phyloP scores from a whole-genome alignment of 2,113 vertebrate species.

The Gorsachius goisagi region DNA sequence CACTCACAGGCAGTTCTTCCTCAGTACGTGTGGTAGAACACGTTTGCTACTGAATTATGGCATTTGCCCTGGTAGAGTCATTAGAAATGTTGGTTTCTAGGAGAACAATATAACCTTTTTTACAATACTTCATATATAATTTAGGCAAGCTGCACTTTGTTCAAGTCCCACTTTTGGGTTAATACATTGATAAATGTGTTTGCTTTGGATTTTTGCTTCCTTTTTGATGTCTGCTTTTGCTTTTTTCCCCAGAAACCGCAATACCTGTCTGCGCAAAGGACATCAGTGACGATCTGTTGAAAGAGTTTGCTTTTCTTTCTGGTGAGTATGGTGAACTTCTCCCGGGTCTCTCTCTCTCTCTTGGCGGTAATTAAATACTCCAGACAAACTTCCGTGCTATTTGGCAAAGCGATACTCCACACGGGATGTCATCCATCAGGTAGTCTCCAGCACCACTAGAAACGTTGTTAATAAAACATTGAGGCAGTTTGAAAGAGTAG shows the following conservation, averaged over 20 bases:
- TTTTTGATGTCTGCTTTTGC: not conserved
- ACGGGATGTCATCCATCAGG: not conserved
- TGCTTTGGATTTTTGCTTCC: not conserved
- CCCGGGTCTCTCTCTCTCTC: not conserved
- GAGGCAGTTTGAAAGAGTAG: not conserved
- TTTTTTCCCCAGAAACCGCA: slow-evolving; percentile 73
- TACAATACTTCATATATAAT: not conserved
- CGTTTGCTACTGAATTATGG: not conserved
- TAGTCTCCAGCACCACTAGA: not conserved
- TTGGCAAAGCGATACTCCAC: slow-evolving; percentile 26
- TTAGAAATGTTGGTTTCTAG: not conserved
- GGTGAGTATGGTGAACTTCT: slow-evolving; percentile 74
- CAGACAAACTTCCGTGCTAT: not conserved
- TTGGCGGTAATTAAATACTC: slow-evolving; percentile 27
- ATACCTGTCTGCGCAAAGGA: slow-evolving; percentile 82
- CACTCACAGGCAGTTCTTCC: too few relatives aligned
- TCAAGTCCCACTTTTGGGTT: not conserved
- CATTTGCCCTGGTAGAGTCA: not conserved
- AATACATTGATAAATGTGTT: not conserved
- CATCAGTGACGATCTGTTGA: slow-evolving; percentile 87
- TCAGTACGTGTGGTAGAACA: too few relatives aligned
- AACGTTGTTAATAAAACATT: slow-evolving; percentile 57
- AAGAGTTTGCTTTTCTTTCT: slow-evolving; percentile 92
- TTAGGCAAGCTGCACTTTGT: not conserved
- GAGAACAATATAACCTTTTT: not conserved